These are phyloP conservation scores for Potorous gilbertii DNA, from an alignment of 2,797 vertebrate genomes.

Conservation along the genomic window DNA sequence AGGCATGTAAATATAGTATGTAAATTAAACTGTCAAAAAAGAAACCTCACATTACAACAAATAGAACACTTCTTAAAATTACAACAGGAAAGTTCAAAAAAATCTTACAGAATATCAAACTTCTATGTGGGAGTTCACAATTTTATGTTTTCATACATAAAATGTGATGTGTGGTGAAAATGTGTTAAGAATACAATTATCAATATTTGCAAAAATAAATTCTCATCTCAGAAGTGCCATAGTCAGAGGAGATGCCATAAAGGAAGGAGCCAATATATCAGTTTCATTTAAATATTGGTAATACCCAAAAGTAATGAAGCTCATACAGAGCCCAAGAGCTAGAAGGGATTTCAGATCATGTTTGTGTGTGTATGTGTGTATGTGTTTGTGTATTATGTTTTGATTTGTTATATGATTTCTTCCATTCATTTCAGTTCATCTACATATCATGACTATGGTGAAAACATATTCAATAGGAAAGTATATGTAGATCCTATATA, in stretches of 20 bases:
- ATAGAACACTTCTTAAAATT: constrained; percentile 68
- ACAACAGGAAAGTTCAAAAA: constrained; percentile 52
- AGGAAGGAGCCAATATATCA: constrained; percentile 21
- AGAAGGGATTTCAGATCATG: not conserved
- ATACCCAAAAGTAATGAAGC: not conserved
- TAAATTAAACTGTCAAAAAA: constrained; percentile 77
- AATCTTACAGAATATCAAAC: constrained; percentile 44
- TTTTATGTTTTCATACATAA: constrained; percentile 67
- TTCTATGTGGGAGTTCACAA: constrained; percentile 23
- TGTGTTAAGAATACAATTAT: constrained; percentile 55
- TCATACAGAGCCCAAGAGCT: not conserved
- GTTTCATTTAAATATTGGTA: constrained; percentile 27
- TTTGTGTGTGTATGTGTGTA: no score
- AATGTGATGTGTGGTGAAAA: constrained; percentile 58
- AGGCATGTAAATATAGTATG: constrained; percentile 71
- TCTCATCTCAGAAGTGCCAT: constrained; percentile 48
- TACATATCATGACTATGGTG: no score
- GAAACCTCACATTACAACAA: constrained; percentile 42
- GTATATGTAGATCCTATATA: no score
- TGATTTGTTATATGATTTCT: no score
- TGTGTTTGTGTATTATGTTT: no score
- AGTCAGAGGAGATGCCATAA: constrained; percentile 50
- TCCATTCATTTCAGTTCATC: no score
- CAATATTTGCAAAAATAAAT: constrained; percentile 55
- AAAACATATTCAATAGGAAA: no score